These are phyloP conservation scores for Tinea semifulvella DNA, from an alignment of 2,888 invertebrate species.

Conservation along the genomic window DNA sequence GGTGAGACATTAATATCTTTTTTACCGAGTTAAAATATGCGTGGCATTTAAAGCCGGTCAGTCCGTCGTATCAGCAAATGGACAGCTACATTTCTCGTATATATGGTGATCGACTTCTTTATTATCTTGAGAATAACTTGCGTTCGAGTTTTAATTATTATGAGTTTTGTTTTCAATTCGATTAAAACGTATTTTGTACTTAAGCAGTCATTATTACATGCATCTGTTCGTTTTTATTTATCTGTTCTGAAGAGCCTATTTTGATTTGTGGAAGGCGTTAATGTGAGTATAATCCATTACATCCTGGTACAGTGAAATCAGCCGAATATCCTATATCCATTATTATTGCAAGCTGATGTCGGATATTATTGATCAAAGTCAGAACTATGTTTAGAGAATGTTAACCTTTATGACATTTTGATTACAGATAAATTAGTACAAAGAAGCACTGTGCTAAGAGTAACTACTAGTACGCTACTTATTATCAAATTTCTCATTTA, in stretches of 20 bases:
- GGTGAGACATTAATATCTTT: constrained; percentile 36
- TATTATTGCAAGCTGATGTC: constrained; percentile 1
- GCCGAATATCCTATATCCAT: constrained; percentile 26
- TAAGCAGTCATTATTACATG: not conserved
- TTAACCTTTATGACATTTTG: too few species aligned
- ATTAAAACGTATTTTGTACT: constrained; percentile 1
- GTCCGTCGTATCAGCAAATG: constrained; percentile 26
- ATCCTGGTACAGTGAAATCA: constrained; percentile 45
- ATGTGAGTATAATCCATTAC: constrained; percentile 45
- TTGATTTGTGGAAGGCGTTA: constrained; percentile 27
- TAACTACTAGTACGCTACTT: too few species aligned
- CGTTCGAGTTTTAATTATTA: constrained; percentile 2
- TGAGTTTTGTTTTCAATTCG: not conserved
- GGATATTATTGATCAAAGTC: not conserved
- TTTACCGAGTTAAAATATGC: constrained; percentile 36
- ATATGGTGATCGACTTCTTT: constrained; percentile 11
- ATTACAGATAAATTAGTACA: too few species aligned
- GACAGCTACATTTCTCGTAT: constrained; percentile 19
- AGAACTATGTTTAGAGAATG: too few species aligned
- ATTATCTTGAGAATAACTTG: constrained; percentile 3
- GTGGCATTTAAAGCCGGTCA: constrained; percentile 27
- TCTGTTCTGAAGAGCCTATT: not conserved
- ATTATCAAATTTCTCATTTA: too few species aligned
- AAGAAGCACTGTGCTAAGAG: too few species aligned
- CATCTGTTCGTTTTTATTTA: not conserved